Evolutionary conservation across 2,113 vertebrate species (phyloP).

Genomic region (Boulengeromyrus knoepffleri): DNA sequence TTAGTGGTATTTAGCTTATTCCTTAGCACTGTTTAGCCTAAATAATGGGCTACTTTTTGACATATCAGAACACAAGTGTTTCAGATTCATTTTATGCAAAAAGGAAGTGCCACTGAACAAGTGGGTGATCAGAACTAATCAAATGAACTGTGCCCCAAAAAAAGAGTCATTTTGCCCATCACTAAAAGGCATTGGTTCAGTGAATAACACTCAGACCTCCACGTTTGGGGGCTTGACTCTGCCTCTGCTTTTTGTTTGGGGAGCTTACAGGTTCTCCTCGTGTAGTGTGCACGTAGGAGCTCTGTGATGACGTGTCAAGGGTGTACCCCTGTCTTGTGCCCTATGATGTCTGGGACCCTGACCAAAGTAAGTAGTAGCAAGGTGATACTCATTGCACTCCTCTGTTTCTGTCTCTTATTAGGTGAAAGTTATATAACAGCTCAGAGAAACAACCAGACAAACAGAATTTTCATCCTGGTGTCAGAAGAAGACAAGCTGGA

Average conservation of each 20-base stretch:
- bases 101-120: not conserved
- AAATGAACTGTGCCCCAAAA: not conserved
- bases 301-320: not conserved
- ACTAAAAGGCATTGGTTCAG: not conserved
- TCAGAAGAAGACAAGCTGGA: slow-evolving; percentile 37
- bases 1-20: no score
- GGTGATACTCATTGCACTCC: not conserved
- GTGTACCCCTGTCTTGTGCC: not conserved
- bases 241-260: not conserved
- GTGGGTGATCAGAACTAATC: not conserved
- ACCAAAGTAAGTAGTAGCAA: not conserved
- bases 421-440: not conserved
- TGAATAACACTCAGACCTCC: not conserved
- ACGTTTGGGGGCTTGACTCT: not conserved
- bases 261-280: not conserved
- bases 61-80: no score
- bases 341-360: not conserved
- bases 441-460: no score
- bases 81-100: no score
- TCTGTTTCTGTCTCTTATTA: not conserved
- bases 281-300: not conserved
- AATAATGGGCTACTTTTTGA: no score
- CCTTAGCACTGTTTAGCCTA: no score
- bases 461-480: slow-evolving; percentile 25
- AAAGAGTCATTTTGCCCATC: not conserved